phyloP scores from a whole-genome alignment of 2,797 vertebrate genomes.

The Karalla daura region DNA sequence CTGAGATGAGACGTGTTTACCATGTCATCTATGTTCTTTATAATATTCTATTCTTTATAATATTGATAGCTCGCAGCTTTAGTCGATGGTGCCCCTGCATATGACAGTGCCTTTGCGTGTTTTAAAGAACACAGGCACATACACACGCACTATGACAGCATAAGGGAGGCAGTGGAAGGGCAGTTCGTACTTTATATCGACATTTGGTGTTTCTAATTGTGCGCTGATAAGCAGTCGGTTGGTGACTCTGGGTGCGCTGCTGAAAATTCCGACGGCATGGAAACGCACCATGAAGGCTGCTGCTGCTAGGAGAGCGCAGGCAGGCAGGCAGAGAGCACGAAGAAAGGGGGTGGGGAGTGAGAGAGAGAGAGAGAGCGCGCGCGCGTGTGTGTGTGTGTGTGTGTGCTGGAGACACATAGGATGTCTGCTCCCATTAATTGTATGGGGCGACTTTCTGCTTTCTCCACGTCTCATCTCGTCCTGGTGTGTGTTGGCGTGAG shows the following conservation, averaged over 20 bases:
- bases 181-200: background rate
- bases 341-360: slow-evolving; percentile 77
- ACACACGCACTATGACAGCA: background rate
- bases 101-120: background rate
- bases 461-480: slow-evolving; percentile 51
- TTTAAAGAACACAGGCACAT: background rate
- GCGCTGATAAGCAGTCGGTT: background rate
- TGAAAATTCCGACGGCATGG: slow-evolving; percentile 4
- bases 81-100: background rate
- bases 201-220: background rate
- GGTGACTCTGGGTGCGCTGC: background rate
- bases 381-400: too few relatives aligned
- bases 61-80: background rate
- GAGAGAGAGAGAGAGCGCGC: too few relatives aligned
- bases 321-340: slow-evolving; percentile 74
- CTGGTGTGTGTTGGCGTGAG: slow-evolving; percentile 34
- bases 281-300: slow-evolving; percentile 69
- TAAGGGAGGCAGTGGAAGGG: too few relatives aligned
- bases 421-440: slow-evolving; percentile 73
- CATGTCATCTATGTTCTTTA: background rate
- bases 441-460: slow-evolving; percentile 60
- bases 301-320: slow-evolving; percentile 80
- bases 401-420: slow-evolving; percentile 54
- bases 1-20: background rate
- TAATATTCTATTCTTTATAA: background rate